Conservation (phyloP, 2,888 invertebrate species). For the Taenaris catops region DNA sequence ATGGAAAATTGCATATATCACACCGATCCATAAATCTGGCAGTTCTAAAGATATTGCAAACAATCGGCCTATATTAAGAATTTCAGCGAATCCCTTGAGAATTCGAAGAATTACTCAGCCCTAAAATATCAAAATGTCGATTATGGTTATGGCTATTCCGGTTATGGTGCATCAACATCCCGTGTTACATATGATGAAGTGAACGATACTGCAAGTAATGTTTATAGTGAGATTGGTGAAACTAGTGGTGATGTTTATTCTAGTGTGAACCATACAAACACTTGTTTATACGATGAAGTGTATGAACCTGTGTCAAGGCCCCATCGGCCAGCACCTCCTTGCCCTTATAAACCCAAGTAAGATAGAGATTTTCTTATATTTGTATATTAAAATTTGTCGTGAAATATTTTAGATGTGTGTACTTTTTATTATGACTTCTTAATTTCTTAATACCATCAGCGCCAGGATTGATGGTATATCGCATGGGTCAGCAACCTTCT, state of each 20-base stretch:
- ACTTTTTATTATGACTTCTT: too few species aligned
- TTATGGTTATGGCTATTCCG: slow-evolving; percentile 33
- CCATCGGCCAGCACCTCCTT: slow-evolving; percentile 81
- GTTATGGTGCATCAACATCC: slow-evolving; percentile 35
- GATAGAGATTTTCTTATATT: not conserved
- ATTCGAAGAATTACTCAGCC: slow-evolving; percentile 67
- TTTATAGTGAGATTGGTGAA: slow-evolving; percentile 63
- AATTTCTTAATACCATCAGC: too few species aligned
- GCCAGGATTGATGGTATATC: too few species aligned
- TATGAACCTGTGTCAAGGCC: slow-evolving; percentile 64
- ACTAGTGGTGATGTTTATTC: slow-evolving; percentile 4
- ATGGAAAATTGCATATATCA: too few species aligned
- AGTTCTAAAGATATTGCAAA: too few species aligned
- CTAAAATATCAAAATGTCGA: slow-evolving; percentile 62
- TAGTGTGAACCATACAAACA: slow-evolving; percentile 33
- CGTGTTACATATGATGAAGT: slow-evolving; percentile 56
- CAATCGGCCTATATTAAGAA: too few species aligned
- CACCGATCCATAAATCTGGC: too few species aligned
- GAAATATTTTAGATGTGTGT: too few species aligned
- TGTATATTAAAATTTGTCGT: too few species aligned
- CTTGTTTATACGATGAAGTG: slow-evolving; percentile 64
- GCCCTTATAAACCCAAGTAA: slow-evolving; percentile 43
- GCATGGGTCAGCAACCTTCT: too few species aligned
- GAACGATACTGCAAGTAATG: slow-evolving; percentile 53
- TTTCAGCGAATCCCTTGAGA: slow-evolving; percentile 58